phyloP scores from a whole-genome alignment of 2,888 invertebrate species.

The Exocentrus adspersus region DNA sequence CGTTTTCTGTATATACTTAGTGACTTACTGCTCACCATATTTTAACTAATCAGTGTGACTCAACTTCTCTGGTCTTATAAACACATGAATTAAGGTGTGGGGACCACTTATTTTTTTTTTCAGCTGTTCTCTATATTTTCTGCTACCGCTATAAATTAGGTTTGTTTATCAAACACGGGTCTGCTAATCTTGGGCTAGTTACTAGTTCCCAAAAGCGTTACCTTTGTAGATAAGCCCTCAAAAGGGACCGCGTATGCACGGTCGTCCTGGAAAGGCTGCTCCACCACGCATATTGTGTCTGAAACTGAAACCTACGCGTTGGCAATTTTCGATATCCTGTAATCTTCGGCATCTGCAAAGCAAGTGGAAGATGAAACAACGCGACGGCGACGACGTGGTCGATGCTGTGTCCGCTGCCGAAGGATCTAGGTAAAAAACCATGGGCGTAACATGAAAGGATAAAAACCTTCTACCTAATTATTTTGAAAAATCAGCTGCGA shows the following conservation, averaged over 20 bases:
- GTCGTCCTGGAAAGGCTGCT: background rate
- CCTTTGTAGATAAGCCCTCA: background rate
- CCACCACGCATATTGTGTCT: background rate
- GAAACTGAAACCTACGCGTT: constrained; percentile 14
- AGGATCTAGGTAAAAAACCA: background rate
- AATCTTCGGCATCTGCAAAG: constrained; percentile 19
- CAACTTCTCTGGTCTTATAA: no score
- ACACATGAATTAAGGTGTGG: no score
- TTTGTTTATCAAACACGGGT: background rate
- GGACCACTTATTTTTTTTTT: no score
- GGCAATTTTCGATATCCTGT: constrained; percentile 25
- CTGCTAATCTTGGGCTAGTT: background rate
- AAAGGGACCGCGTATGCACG: background rate
- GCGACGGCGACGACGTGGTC: no score
- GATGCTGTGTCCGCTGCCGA: no score
- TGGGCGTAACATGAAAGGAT: no score
- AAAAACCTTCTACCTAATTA: no score
- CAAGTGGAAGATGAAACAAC: constrained; percentile 22
- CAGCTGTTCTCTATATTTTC: no score
- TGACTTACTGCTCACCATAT: no score
- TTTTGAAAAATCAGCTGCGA: no score
- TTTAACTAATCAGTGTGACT: no score
- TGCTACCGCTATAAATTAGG: background rate
- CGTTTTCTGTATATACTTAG: no score
- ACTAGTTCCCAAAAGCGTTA: background rate